Evolutionary conservation across 2,888 invertebrate genomes (phyloP).

Genomic region (Tridacna gigas): DNA sequence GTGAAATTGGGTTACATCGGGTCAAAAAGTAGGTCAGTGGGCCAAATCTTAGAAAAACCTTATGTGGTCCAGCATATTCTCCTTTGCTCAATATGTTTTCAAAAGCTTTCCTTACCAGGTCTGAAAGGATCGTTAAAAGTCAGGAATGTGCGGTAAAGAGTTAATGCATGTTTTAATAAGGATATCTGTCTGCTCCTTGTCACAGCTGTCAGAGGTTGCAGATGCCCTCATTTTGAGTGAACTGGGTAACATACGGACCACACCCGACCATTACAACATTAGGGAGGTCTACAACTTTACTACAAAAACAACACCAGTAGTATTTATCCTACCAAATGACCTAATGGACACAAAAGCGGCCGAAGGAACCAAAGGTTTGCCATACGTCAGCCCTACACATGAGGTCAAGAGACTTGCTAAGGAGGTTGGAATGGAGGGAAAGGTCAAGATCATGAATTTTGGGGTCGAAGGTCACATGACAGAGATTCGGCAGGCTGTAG

Average conservation of each 20-base stretch:
- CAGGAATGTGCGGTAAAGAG: not conserved
- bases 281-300: constrained; percentile 75
- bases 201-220: constrained; percentile 79
- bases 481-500: constrained; percentile 78
- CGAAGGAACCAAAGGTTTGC: constrained; percentile 75
- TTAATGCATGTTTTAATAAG: not conserved
- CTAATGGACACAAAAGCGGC: constrained; percentile 57
- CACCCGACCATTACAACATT: constrained; percentile 78
- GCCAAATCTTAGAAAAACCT: not conserved
- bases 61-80: not conserved
- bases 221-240: constrained; percentile 79
- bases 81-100: not conserved
- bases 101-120: not conserved
- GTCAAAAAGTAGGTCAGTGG: no score
- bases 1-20: no score
- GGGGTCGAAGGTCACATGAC: constrained; percentile 78
- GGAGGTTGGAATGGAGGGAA: constrained; percentile 81
- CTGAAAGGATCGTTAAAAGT: not conserved
- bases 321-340: constrained; percentile 78
- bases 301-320: constrained; percentile 76
- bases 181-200: not conserved
- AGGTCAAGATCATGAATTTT: constrained; percentile 80
- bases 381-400: constrained; percentile 78
- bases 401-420: constrained; percentile 80
- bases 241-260: constrained; percentile 77